Conservation (phyloP, 92 coral and sea anemone genomes). For the Porites lobata region DNA sequence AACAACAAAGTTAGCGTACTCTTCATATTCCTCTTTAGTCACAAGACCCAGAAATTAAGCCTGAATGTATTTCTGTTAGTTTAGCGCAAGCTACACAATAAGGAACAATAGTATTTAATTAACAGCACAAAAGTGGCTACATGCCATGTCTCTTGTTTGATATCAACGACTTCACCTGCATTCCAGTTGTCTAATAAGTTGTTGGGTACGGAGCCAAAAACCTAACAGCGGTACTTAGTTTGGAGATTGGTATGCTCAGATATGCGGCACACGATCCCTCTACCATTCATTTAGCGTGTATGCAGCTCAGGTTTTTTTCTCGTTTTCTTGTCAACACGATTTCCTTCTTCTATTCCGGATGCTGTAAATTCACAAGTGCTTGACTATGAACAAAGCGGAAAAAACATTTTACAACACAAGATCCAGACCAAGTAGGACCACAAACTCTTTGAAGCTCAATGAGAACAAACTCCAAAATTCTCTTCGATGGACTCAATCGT, state of each 20-base stretch:
- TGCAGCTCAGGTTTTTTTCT: not conserved
- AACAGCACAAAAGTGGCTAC: constrained; percentile 45
- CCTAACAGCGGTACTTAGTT: no score
- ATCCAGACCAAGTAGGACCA: not conserved
- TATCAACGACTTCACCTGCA: not conserved
- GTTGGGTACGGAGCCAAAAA: constrained; percentile 9
- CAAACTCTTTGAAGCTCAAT: not conserved
- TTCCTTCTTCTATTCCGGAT: constrained; percentile 30
- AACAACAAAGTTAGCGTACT: not conserved
- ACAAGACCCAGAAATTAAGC: not conserved
- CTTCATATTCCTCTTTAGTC: constrained; percentile 2
- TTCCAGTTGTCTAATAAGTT: not conserved
- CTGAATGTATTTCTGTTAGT: constrained; percentile 10
- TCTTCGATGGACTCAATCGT: no score
- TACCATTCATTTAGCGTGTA: not conserved
- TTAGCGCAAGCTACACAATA: not conserved
- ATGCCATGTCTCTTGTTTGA: constrained; percentile 30
- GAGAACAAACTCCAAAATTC: not conserved
- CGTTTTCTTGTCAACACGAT: not conserved
- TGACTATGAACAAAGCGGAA: not conserved
- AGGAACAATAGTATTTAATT: constrained; percentile 27
- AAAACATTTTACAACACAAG: not conserved
- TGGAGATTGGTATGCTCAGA: not conserved
- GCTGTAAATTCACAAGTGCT: constrained; percentile 18
- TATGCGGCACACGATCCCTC: no score